phyloP scores from a whole-genome alignment of 2,797 vertebrate species.

The Ciconia nigra region DNA sequence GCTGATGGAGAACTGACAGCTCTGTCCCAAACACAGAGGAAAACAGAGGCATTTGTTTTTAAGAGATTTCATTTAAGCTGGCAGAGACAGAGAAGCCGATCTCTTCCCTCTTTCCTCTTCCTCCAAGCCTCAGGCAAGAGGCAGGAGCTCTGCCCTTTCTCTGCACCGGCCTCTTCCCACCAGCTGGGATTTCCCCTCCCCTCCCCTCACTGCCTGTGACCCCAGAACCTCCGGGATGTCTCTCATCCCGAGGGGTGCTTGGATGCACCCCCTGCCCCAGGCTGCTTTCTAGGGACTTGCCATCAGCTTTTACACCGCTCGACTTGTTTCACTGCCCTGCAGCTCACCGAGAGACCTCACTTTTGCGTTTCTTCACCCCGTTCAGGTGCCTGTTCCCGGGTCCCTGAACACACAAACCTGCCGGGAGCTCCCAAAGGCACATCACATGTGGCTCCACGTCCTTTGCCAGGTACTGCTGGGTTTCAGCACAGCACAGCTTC shows the following conservation, averaged over 20 bases:
- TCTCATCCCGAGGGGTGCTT: neutral
- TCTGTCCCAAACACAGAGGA: neutral
- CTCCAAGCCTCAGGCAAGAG: neutral
- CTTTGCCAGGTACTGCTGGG: neutral
- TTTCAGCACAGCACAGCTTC: neutral
- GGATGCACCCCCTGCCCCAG: accelerated
- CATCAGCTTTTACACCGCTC: neutral
- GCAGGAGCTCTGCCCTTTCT: neutral
- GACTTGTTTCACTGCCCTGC: neutral
- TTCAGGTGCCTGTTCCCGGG: accelerated
- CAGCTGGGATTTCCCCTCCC: neutral
- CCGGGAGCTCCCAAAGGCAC: neutral
- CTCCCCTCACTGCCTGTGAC: accelerated
- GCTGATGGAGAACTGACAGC: neutral
- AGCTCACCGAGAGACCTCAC: neutral
- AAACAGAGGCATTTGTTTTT: neutral
- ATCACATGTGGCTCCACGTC: accelerated
- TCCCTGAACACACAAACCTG: neutral
- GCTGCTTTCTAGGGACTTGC: neutral
- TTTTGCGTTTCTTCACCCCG: neutral
- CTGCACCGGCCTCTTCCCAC: neutral
- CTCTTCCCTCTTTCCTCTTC: neutral
- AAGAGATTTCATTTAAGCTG: neutral
- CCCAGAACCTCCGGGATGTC: neutral
- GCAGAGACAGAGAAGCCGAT: neutral